Evolutionary conservation across 2,888 invertebrate genomes (phyloP).

Genomic region (Baronia brevicornis): DNA sequence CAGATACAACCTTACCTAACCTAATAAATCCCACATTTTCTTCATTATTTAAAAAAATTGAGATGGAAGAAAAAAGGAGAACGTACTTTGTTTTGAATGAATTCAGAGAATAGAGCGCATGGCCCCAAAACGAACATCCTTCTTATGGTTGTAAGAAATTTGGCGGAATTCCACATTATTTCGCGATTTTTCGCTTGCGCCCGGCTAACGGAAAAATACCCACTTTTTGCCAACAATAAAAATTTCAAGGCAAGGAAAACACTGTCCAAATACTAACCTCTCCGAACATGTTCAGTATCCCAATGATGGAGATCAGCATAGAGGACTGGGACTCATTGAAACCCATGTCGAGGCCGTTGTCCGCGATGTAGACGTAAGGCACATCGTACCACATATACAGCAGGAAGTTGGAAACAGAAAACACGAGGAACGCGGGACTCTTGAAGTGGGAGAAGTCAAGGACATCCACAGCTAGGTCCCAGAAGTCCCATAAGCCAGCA

Average conservation of each 20-base stretch:
- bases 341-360: conserved; percentile 83
- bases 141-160: too few relatives aligned
- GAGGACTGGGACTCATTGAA: conserved; percentile 84
- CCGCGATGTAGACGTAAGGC: conserved; percentile 92
- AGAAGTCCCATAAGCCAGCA: conserved; percentile 84
- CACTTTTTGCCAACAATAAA: conserved; percentile 1
- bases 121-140: too few relatives aligned
- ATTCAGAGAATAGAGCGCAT: too few relatives aligned
- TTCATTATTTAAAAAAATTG: too few relatives aligned
- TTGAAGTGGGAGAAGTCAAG: conserved; percentile 87
- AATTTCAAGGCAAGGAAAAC: too few relatives aligned
- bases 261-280: conserved; percentile 85
- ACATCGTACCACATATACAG: conserved; percentile 96
- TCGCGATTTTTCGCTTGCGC: too few relatives aligned
- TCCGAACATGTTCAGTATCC: conserved; percentile 91
- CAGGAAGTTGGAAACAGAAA: conserved; percentile 91
- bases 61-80: too few relatives aligned
- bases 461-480: conserved; percentile 85
- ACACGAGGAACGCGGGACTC: conserved; percentile 83
- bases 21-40: too few relatives aligned
- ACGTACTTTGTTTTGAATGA: too few relatives aligned
- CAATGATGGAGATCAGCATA: conserved; percentile 90
- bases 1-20: too few relatives aligned
- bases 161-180: too few relatives aligned
- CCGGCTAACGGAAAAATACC: neutral